Percentiles rank a stretch among this genome's conserved stretches.
phyloP scores from a whole-genome alignment of 1,140 invertebrate genomes.

The Papilio glaucus region DNA sequence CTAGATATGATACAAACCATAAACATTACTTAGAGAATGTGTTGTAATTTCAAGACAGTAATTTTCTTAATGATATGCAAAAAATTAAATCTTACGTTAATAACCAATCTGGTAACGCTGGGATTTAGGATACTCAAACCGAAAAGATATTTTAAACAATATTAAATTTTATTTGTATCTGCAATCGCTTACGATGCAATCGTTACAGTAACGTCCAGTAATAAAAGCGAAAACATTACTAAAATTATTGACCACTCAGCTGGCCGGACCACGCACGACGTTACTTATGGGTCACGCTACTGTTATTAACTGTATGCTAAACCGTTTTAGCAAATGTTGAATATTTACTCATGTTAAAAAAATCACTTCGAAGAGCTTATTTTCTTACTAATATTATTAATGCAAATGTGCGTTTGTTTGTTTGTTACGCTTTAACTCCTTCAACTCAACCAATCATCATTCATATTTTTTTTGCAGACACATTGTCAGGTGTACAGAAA shows the following conservation, averaged over 20 bases:
- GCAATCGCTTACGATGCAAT: not conserved
- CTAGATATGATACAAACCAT: too few relatives aligned
- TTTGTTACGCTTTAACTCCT: too few relatives aligned
- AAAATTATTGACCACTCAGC: constrained; percentile 15
- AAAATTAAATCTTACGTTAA: not conserved
- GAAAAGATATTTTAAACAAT: not conserved
- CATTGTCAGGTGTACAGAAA: too few relatives aligned
- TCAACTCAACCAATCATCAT: too few relatives aligned
- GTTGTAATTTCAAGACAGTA: not conserved
- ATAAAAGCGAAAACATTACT: constrained; percentile 15
- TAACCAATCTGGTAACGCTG: not conserved
- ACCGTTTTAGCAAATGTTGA: constrained; percentile 5
- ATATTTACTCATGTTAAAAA: not conserved
- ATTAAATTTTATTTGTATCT: not conserved
- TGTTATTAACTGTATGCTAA: constrained; percentile 23
- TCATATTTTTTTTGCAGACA: too few relatives aligned
- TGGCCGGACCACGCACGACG: not conserved
- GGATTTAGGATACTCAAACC: not conserved
- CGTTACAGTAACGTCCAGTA: not conserved
- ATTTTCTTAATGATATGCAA: not conserved
- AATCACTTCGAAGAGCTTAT: too few relatives aligned
- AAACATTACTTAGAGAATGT: not conserved
- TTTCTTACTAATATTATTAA: too few relatives aligned
- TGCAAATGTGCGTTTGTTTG: too few relatives aligned
- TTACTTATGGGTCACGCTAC: constrained; percentile 10